Base-by-base conservation (phyloP, 2,888 invertebrate species). In the Erannis defoliaria region DNA sequence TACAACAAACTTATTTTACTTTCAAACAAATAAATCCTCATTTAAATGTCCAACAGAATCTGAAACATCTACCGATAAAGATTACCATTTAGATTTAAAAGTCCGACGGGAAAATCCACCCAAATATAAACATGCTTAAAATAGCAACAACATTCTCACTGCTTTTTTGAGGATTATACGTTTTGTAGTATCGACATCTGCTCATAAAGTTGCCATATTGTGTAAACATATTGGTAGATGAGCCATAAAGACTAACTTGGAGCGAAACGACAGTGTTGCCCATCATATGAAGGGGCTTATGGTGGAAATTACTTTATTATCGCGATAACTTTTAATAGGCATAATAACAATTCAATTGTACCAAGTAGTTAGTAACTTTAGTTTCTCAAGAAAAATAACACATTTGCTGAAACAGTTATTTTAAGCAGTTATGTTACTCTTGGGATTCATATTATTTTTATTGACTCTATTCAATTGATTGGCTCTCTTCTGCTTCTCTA, bases 141-240 rank as follows among this genome's bases (percentile, higher is more conserved):
- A 70, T 70, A 70, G 59, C 43, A 49, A 26, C 37, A 48, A 33
- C 43, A 43, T 64, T 66, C 54, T 42, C 58, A 51, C 46, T 43
- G 45, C 12, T 58, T 56, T 69, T 66, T 66, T 63, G 73, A 72
- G 75, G 77, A 71, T 77, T 77, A 74, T 42, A 50, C 51, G 48
- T 46, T 53, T 54, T 35, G 46, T 74, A 73, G 75, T 72, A 83
- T 84, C 80, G 81, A 74, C 81, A 80, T 81, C 71, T 73, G 75
- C 69, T 77, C 79, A 74, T 82, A 81, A 84, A 83, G 70, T 66
- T 70, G 61, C 73, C 74, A 76, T 81, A 79, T 78, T 80, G 76
- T 77, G 75, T 78, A 79, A 81, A 80, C 80, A 82, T 77, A 75
- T 76, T 71, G 72, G 71, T 71, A 71, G 73, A 75, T 71, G 74